Percentiles rank a stretch among this genome's conserved stretches.
phyloP scores from a whole-genome alignment of 2,113 vertebrate genomes.

The Ovis aries region DNA sequence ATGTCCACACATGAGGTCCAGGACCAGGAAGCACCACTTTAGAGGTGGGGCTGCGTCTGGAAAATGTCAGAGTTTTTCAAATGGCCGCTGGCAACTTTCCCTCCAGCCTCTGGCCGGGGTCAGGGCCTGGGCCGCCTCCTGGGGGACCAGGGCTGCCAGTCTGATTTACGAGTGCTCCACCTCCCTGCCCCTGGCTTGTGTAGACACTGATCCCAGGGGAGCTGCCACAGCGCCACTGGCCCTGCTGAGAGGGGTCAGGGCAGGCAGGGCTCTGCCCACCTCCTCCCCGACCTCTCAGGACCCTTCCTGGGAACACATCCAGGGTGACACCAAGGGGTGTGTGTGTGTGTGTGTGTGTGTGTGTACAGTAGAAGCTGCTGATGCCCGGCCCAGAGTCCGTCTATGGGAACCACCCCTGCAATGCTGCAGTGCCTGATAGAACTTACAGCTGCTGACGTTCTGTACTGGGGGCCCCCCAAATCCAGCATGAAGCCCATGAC shows the following conservation, averaged over 20 bases:
- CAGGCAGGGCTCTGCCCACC: neutral
- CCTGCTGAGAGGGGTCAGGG: neutral
- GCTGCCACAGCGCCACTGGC: neutral
- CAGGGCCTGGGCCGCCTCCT: neutral
- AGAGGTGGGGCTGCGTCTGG: neutral
- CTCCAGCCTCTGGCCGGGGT: neutral
- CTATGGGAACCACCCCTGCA: neutral
- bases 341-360: too few relatives aligned
- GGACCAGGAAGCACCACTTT: rapidly evolving
- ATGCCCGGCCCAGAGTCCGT: rapidly evolving
- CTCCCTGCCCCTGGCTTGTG: rapidly evolving
- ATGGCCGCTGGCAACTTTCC: neutral
- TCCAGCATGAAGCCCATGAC: neutral
- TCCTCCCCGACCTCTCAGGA: neutral
- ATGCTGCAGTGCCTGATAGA: too few relatives aligned
- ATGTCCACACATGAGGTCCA: rapidly evolving
- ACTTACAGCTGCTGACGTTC: neutral
- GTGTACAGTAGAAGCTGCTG: neutral
- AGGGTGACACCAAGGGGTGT: neutral
- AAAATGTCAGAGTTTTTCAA: slow-evolving; percentile 29
- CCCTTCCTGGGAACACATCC: neutral
- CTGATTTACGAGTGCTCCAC: neutral
- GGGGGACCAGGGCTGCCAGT: neutral
- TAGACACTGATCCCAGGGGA: neutral
- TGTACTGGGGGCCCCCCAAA: neutral